Conservation (phyloP, 2,888 invertebrate genomes). For the Magallana nippona region DNA sequence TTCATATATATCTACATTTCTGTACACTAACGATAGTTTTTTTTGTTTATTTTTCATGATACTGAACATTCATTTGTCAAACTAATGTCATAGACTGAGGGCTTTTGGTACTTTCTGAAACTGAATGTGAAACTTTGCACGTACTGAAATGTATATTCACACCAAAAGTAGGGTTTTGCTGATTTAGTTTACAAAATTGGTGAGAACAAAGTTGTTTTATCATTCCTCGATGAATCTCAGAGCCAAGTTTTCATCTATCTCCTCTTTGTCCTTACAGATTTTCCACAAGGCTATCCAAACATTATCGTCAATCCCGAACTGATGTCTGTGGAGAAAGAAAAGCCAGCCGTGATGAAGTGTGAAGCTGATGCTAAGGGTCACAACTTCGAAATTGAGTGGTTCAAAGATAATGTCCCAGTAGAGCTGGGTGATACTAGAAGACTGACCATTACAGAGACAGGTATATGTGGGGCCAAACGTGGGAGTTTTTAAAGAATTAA, state of each 20-base stretch:
- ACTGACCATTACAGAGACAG: constrained; percentile 67
- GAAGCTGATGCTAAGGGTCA: constrained; percentile 86
- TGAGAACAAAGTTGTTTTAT: not conserved
- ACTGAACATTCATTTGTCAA: constrained; percentile 27
- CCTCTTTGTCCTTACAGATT: constrained; percentile 82
- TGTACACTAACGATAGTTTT: not conserved
- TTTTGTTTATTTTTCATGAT: not conserved
- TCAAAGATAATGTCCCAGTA: constrained; percentile 89
- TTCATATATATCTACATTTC: not conserved
- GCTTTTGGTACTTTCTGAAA: not conserved
- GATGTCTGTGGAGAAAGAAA: constrained; percentile 97
- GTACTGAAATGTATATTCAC: constrained; percentile 13
- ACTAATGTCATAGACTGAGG: constrained; percentile 17
- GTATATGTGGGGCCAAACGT: constrained; percentile 54
- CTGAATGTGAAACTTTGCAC: not conserved
- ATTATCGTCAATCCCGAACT: constrained; percentile 92
- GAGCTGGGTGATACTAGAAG: constrained; percentile 84
- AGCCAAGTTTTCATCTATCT: not conserved
- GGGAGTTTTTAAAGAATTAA: not conserved
- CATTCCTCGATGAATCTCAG: not conserved
- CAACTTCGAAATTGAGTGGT: constrained; percentile 91
- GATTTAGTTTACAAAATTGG: not conserved
- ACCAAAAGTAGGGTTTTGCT: not conserved
- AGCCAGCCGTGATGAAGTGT: constrained; percentile 93
- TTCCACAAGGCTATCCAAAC: constrained; percentile 95